Evolutionary conservation across 1,140 invertebrate genomes (phyloP).

Genomic region (Planococcus citri): DNA sequence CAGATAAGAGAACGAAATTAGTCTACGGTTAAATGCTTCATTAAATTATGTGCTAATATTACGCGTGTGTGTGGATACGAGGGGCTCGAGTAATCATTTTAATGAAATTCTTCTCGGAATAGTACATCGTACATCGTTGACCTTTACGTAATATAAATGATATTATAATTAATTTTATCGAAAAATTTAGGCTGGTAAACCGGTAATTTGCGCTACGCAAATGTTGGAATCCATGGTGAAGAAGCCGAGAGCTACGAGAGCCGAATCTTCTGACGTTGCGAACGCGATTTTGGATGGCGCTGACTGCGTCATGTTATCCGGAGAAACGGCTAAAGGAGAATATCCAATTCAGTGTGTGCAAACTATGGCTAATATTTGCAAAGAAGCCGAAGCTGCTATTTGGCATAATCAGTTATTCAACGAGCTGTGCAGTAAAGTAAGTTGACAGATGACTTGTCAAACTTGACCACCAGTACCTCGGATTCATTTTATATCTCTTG

Average conservation of each 20-base stretch:
- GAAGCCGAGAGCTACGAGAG: constrained; percentile 88
- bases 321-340: constrained; percentile 96
- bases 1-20: no score
- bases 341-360: constrained; percentile 85
- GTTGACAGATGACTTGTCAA: constrained; percentile 23
- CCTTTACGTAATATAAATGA: no score
- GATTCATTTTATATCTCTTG: neutral
- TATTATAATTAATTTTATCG: no score
- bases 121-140: no score
- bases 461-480: no score
- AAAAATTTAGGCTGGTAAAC: constrained; percentile 61
- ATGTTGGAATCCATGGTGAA: constrained; percentile 98
- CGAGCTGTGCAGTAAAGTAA: constrained; percentile 60
- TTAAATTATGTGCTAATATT: no score
- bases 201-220: constrained; percentile 94
- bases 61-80: no score
- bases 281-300: constrained; percentile 97
- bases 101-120: no score
- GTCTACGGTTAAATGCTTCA: no score
- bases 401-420: constrained; percentile 88
- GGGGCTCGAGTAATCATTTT: no score
- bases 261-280: constrained; percentile 93
- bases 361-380: constrained; percentile 93
- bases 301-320: constrained; percentile 96
- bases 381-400: constrained; percentile 94